A percentile compares a stretch with the other conserved stretches of the same genome.
These are phyloP conservation scores for Linyphia triangularis DNA, from an alignment of 2,888 invertebrate species.

Conservation along the genomic window DNA sequence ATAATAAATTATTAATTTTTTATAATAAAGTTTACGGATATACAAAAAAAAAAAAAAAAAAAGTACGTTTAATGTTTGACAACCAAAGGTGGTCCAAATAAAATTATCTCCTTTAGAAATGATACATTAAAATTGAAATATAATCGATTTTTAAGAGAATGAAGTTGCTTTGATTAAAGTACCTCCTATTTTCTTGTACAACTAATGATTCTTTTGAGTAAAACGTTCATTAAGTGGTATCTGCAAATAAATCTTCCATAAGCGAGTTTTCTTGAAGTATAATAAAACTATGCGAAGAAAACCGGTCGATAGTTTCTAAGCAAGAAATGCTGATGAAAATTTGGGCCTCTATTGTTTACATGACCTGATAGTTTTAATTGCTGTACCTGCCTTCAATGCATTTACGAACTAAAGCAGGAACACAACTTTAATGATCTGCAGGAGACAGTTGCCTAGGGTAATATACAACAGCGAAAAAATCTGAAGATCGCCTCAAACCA, in stretches of 20 bases:
- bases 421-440: slow-evolving; percentile 60
- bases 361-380: slow-evolving; percentile 50
- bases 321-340: slow-evolving; percentile 4
- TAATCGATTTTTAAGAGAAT: not conserved
- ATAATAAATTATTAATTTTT: too few relatives aligned
- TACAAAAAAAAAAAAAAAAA: too few relatives aligned
- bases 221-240: too few relatives aligned
- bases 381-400: slow-evolving; percentile 45
- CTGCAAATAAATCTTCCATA: not conserved
- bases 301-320: slow-evolving; percentile 23
- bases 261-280: slow-evolving; percentile 13
- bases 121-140: not conserved
- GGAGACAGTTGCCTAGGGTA: slow-evolving; percentile 55
- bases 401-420: not conserved
- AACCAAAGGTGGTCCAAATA: too few relatives aligned
- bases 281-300: slow-evolving; percentile 19
- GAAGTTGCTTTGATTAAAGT: not conserved
- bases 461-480: slow-evolving; percentile 37
- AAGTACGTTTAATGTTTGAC: too few relatives aligned
- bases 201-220: not conserved
- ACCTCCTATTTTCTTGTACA: not conserved
- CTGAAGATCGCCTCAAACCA: slow-evolving; percentile 48
- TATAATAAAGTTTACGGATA: too few relatives aligned
- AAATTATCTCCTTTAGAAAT: too few relatives aligned
- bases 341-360: slow-evolving; percentile 34